Percentiles rank a stretch among this genome's conserved stretches.
Evolutionary conservation across 2,113 vertebrate genomes (phyloP).

Genomic region (Apaloderma vittatum): DNA sequence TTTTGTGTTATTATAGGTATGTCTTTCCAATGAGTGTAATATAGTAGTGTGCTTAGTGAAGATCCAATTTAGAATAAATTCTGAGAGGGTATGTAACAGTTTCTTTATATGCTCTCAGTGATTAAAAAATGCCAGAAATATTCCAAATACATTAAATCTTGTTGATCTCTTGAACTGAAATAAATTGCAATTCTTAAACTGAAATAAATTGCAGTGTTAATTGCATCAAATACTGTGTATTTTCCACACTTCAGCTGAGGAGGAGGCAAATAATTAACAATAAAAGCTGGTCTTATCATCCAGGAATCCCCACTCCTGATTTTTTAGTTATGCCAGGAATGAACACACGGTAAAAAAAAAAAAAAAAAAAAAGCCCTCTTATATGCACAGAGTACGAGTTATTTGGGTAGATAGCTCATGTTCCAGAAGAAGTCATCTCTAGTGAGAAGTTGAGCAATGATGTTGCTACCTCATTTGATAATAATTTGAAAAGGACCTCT

Average conservation of each 20-base stretch:
- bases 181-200: neutral
- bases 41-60: conserved; percentile 48
- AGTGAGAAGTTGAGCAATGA: neutral
- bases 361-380: neutral
- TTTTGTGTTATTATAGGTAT: conserved; percentile 45
- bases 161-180: conserved; percentile 11
- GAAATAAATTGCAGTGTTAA: neutral
- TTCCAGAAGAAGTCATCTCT: conserved; percentile 4
- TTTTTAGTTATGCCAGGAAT: conserved; percentile 41
- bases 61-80: conserved; percentile 56
- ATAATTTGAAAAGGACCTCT: neutral
- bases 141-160: neutral
- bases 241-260: conserved; percentile 24
- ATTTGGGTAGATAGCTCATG: neutral
- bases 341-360: neutral
- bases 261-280: neutral
- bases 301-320: neutral
- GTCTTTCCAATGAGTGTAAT: conserved; percentile 29
- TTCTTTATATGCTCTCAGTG: neutral
- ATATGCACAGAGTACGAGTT: neutral
- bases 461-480: neutral
- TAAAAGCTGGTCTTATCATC: neutral
- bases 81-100: conserved; percentile 40
- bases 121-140: conserved; percentile 31
- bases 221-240: conserved; percentile 15